A percentile compares a stretch with the other conserved stretches of the same genome.
Conservation (phyloP, 2,113 vertebrate species). For the Herpetotheres cachinnans region DNA sequence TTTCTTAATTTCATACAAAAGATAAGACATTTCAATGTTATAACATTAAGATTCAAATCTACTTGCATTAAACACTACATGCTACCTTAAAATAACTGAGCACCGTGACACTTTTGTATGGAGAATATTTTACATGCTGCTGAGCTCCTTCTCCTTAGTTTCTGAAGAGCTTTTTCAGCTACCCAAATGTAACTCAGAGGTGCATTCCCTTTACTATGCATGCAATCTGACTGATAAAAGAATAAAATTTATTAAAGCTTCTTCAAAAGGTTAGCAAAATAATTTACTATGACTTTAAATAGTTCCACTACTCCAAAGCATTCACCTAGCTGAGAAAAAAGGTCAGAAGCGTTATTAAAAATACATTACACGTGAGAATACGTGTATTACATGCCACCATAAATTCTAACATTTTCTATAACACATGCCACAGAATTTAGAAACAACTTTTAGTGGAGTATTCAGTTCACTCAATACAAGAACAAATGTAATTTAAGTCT, state of each 20-base stretch:
- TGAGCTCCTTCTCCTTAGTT: not conserved
- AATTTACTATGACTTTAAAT: not conserved
- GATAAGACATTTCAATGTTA: not conserved
- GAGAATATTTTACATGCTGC: not conserved
- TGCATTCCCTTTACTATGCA: not conserved
- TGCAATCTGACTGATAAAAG: not conserved
- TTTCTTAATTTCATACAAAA: not conserved
- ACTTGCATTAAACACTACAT: not conserved
- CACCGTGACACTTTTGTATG: not conserved
- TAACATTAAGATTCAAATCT: not conserved
- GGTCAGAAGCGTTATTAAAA: not conserved
- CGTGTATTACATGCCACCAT: not conserved
- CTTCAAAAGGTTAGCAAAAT: constrained; percentile 24
- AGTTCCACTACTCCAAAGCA: not conserved
- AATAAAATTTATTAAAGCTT: not conserved
- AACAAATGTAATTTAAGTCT: not conserved
- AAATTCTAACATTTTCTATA: not conserved
- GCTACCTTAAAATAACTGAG: not conserved
- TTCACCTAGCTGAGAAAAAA: not conserved
- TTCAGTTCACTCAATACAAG: not conserved
- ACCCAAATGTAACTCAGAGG: not conserved
- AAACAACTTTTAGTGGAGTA: not conserved
- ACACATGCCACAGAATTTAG: not conserved
- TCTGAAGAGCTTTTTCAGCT: not conserved
- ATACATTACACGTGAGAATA: not conserved